Base-by-base conservation (phyloP, 2,797 vertebrate genomes). In the Gobionotothen gibberifrons region DNA sequence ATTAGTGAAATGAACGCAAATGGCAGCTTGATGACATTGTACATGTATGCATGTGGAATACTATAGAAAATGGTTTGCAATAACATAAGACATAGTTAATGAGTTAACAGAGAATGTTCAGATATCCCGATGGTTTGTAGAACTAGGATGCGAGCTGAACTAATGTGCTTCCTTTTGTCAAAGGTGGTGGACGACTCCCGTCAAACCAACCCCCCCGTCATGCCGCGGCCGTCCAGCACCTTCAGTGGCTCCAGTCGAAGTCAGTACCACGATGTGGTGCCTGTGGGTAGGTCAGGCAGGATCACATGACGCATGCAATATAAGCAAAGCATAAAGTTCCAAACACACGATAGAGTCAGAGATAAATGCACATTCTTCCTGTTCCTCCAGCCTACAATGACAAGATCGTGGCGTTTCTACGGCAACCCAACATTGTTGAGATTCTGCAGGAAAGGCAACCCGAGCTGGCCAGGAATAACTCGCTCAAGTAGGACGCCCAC, bases 361-460 rank as follows among this genome's bases (percentile, higher is more conserved):
- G 19, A 48, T 62, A 36, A 62, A 40, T 1, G 1, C 44, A 9
- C 32, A 8, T 9, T 44, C 14, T 47, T 55, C 1, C 39, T 39
- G 40, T 53, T 13, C 68, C 52, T 54, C 51, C 90, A 99, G 98
- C 97, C 82, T 99, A 99, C 92, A 99, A 99, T 83, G 98, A 99
- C 92, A 99, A 99, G 93, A 99, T 99, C 65, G 98, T 99, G 85
- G 98, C 97, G 0, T 99, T 99, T 94, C 93, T 99, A 84, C 94
- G 98, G 84, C 98, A 99, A 85, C 97, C 97, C 72, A 99, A 99
- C 93, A 97, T 99, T 87, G 93, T 98, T 53, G 98, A 99, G 93
- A 97, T 99, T 89, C 94, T 99, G 13, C 98, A 99, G 87, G 98
- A 99, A 69, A 95, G 97, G 79, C 98, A 99, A 13, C 97, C 97